Conservation (phyloP, 30 jellyfish, hydroid and myxozoan genomes). For the Aurelia sp. region DNA sequence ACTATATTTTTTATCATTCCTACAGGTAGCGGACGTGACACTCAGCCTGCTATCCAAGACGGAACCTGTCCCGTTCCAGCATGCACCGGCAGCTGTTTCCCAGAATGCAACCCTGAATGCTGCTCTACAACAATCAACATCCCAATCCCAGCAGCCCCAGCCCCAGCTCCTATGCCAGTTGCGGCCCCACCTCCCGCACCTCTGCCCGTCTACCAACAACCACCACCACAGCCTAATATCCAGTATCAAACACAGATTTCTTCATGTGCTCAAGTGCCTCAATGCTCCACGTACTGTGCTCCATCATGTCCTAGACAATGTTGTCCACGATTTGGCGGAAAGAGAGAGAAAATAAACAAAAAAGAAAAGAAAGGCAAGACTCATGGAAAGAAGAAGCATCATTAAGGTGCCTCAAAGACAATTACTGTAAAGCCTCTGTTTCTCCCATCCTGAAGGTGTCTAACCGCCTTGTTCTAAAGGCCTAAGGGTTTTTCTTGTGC, state of each 20-base stretch:
- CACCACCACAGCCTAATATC: constrained; percentile 71
- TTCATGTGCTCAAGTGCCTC: constrained; percentile 76
- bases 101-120: constrained; percentile 95
- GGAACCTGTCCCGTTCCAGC: constrained; percentile 95
- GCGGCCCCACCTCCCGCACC: constrained; percentile 84
- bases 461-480: too few species aligned
- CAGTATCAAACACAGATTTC: constrained; percentile 48
- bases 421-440: background rate
- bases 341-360: constrained; percentile 9
- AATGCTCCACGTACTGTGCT: constrained; percentile 85
- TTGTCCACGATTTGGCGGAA: constrained; percentile 57
- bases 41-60: constrained; percentile 58
- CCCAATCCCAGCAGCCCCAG: constrained; percentile 83
- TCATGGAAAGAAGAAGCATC: constrained; percentile 13
- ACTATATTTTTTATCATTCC: too few species aligned
- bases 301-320: constrained; percentile 88
- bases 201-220: constrained; percentile 78
- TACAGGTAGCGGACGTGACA: constrained; percentile 86
- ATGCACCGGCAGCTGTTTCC: constrained; percentile 95
- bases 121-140: constrained; percentile 79
- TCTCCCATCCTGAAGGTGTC: background rate
- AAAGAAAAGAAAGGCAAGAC: constrained; percentile 8
- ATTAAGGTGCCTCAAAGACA: background rate
- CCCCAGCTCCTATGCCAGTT: constrained; percentile 51
- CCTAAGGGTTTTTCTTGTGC: too few species aligned